Evolutionary conservation across 2,888 invertebrate genomes (phyloP).

Genomic region (Drosophila helvetica): DNA sequence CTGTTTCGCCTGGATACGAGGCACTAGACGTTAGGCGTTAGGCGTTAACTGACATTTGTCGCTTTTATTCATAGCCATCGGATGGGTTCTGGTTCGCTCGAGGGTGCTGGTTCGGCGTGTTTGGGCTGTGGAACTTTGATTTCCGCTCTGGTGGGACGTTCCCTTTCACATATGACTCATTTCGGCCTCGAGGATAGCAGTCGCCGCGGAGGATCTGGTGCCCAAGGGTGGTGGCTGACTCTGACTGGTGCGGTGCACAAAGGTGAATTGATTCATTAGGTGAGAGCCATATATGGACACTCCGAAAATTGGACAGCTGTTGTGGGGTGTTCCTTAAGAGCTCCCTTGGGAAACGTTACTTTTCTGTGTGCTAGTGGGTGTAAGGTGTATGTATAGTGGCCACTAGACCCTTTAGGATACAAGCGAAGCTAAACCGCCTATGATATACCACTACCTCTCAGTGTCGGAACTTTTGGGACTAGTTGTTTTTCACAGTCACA

Average conservation of each 20-base stretch:
- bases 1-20: conserved; percentile 42
- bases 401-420: no score
- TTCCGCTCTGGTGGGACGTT: conserved; percentile 47
- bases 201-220: conserved; percentile 11
- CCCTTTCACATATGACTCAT: conserved; percentile 68
- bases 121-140: conserved; percentile 48
- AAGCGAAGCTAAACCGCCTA: no score
- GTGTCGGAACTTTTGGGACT: no score
- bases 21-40: conserved; percentile 54
- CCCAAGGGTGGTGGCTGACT: conserved; percentile 16
- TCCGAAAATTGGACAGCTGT: conserved; percentile 36
- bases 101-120: conserved; percentile 23
- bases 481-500: no score
- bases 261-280: conserved; percentile 45
- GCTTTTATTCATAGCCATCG: conserved; percentile 68
- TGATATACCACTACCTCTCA: no score
- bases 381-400: background rate
- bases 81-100: conserved; percentile 18
- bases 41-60: conserved; percentile 78
- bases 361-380: conserved; percentile 1
- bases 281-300: conserved; percentile 8
- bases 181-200: conserved; percentile 34
- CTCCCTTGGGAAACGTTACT: conserved; percentile 30
- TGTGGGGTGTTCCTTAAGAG: conserved; percentile 39
- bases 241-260: conserved; percentile 5